Base-by-base conservation (phyloP, 2,113 vertebrate genomes). In the Ifrita kowaldi region DNA sequence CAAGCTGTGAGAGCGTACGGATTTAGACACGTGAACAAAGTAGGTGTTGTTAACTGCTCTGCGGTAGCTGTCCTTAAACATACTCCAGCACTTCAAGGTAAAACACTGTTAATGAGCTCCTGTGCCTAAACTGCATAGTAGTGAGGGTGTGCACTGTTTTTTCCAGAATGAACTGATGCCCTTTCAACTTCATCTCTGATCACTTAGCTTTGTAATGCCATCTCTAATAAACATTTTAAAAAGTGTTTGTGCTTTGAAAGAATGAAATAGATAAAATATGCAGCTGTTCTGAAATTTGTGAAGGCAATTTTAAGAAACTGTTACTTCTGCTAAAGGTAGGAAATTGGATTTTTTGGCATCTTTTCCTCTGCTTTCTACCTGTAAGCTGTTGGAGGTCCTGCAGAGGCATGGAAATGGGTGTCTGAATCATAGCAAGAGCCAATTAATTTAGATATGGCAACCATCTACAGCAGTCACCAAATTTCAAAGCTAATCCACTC, bases 51-150 rank as follows among this genome's bases (percentile, higher is more conserved):
- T 90, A 73, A 30, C 59, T 77, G 57, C 68, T 90, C 50, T 9
- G 3, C 0, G 0, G 82, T 82, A 87, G 67, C 70, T 90, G 65
- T 76, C 74, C 11, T 4, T 68, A 82, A 84, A 27, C 10, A 14
- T 19, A 17, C 30, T 42, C 18, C 75, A 73, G 35, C 13, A 76
- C 82, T 89, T 84, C 79, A 62, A 89, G 84, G 60, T 70, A 63
- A 94, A 91, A 49, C 37, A 10, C 9, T 60, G 30, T n/a, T 97
- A 95, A 87, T 91, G 74, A 85, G n/a, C 53, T 95, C 53, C 77
- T 85, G 0, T 32, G 78, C 56, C 74, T 87, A 10, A 78, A 41
- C 15, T 68, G 3, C 23, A 4, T 3, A 20, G 57, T 11, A 16
- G 69, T 28, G 30, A 81, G 56, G 11, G 5, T 68, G 27, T 47